These are phyloP conservation scores for Rhagologus leucostigma DNA, from an alignment of 2,113 vertebrate species.

Conservation along the genomic window DNA sequence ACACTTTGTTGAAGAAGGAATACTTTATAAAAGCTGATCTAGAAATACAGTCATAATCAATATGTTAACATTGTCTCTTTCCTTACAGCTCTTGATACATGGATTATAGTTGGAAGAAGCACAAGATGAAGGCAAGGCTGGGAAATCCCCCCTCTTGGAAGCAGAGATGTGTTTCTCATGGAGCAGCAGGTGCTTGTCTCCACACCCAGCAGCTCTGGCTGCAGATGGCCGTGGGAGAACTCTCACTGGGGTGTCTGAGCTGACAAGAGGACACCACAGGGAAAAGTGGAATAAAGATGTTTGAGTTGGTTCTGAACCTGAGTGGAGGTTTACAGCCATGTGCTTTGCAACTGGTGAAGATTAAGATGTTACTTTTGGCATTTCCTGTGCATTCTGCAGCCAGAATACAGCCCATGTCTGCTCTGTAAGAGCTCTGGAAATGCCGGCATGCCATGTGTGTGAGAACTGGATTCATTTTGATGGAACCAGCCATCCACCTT, in stretches of 20 bases:
- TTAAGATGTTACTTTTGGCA: not conserved
- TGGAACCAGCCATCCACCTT: not conserved
- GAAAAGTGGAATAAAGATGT: not conserved
- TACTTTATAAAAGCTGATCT: not conserved
- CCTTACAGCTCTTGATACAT: not conserved
- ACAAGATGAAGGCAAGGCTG: not conserved
- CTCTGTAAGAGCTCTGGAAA: not conserved
- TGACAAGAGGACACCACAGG: not conserved
- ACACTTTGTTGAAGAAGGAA: not conserved
- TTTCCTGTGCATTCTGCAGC: not conserved
- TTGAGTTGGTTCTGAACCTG: not conserved
- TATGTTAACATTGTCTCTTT: not conserved
- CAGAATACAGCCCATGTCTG: rapidly evolving
- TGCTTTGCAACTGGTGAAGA: not conserved
- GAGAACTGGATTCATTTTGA: not conserved
- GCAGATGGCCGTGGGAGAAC: not conserved
- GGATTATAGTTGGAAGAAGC: not conserved
- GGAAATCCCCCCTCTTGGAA: not conserved
- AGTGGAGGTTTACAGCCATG: not conserved
- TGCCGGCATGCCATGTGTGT: rapidly evolving
- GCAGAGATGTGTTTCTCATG: not conserved
- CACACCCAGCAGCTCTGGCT: not conserved
- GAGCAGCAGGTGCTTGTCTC: not conserved
- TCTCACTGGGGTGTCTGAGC: rapidly evolving
- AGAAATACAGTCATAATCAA: not conserved